Evolutionary conservation across 2,888 invertebrate species (phyloP), one percentile per base, ranked within the genome.

Genomic region (Pollenia angustigena): DNA sequence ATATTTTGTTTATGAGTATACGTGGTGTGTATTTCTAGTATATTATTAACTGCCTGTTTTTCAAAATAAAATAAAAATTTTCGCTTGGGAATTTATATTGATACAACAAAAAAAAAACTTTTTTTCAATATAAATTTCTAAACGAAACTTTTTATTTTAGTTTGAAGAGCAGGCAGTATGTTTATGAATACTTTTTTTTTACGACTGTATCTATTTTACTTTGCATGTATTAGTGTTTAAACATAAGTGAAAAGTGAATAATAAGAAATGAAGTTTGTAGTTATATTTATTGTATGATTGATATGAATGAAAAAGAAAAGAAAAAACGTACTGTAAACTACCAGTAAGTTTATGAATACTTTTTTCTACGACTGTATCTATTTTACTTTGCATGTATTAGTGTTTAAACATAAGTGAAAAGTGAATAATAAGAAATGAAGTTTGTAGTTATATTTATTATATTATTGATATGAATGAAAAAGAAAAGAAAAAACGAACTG

Each of bases 261-360:
- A 23, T 60, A 11, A 42, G 16, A 32, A 83, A 46, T 44, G 10
- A 44, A 11, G 11, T 58, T 42, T 6, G 42, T 44, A 44, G n/a
- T 40, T 52, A 16, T 75, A 32, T 68, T 18, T 23, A 48, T 16
- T 52, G 18, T 62, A 81, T 52, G 18, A 68, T 62, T 58, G 72
- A 48, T 78, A 54, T 54, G 64, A 75, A 54, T 23, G 56, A 60
- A 75, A 72, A 54, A 23, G 56, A 60, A 79, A 72, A 32, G 42
- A 66, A 74, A 79, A 64, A 84, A 82, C 14, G 32, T 62, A 79
- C 50, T 66, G 48, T 87, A 84, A 84, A 84, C 91, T 93, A 93
- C 92, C 92, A 93, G 91, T n/a, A 32, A 32, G 32, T 32, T 32
- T 32, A 32, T 32, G 32, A 32, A 32, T 32, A 32, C 32, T 32